Evolutionary conservation across 2,797 vertebrate species (phyloP).

Genomic region (Microctenopoma steveboyesi): DNA sequence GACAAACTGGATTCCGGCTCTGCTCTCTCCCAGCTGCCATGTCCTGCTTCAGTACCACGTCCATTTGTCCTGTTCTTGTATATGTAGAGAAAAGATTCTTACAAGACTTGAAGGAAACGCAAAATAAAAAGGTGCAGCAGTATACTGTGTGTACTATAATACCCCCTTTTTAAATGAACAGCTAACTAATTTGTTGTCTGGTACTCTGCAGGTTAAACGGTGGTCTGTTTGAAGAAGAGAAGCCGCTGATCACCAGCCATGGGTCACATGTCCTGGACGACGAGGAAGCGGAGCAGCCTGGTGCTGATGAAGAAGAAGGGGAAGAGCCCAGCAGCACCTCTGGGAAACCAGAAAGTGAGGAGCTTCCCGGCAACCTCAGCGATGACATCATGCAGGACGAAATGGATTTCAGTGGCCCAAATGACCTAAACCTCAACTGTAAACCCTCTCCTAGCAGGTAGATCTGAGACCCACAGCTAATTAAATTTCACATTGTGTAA

Average conservation of each 20-base stretch:
- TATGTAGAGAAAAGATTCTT: conserved; percentile 21
- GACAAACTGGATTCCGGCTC: conserved; percentile 80
- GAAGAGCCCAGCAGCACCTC: conserved; percentile 82
- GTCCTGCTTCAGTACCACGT: conserved; percentile 35
- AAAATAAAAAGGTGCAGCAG: background rate
- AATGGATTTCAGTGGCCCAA: conserved; percentile 87
- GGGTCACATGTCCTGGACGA: conserved; percentile 91
- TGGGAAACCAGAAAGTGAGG: conserved; percentile 84
- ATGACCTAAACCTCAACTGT: conserved; percentile 89
- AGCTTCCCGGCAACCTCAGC: conserved; percentile 75
- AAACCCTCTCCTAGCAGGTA: conserved; percentile 92
- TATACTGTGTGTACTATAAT: background rate
- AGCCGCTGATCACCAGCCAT: conserved; percentile 85
- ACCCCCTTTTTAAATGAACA: background rate
- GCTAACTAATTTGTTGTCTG: background rate
- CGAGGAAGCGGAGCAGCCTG: conserved; percentile 91
- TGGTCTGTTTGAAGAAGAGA: conserved; percentile 91
- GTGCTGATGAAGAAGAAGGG: conserved; percentile 91
- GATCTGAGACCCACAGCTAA: background rate
- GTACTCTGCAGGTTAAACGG: conserved; percentile 88
- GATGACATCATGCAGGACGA: conserved; percentile 86
- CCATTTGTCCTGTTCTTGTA: conserved; percentile 49
- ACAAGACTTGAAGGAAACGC: conserved; percentile 15
- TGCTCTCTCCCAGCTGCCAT: conserved; percentile 65
- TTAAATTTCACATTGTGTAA: background rate